Conservation (phyloP, 2,113 vertebrate species). For the Balaeniceps rex region DNA sequence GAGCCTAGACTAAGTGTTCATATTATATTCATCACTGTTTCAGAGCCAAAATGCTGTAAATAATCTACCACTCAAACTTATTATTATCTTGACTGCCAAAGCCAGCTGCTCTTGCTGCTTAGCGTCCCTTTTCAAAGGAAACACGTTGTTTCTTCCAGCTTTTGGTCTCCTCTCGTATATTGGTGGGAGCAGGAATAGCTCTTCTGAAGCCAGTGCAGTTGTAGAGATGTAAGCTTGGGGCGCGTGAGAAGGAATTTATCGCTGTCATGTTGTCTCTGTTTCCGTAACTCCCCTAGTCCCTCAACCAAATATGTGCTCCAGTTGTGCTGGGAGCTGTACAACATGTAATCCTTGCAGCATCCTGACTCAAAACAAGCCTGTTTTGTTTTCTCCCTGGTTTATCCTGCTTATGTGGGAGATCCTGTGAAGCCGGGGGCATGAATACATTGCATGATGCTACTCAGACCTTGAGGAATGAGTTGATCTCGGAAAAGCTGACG, state of each 20-base stretch:
- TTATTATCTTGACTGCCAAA: conserved; percentile 1
- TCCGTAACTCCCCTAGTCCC: not conserved
- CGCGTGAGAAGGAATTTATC: not conserved
- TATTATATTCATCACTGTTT: not conserved
- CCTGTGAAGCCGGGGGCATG: not conserved
- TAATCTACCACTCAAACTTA: not conserved
- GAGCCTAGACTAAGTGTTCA: not conserved
- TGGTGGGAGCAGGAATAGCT: not conserved
- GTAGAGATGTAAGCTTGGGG: not conserved
- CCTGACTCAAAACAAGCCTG: not conserved
- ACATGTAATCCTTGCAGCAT: not conserved
- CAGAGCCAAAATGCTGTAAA: conserved; percentile 36
- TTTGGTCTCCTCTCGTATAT: not conserved
- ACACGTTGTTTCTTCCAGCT: not conserved
- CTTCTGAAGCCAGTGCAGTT: not conserved
- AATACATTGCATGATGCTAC: not conserved
- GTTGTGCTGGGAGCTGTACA: not conserved
- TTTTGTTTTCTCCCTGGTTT: not conserved
- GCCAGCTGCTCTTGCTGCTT: not conserved
- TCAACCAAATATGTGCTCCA: not conserved
- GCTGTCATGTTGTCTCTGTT: not conserved
- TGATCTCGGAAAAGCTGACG: not conserved
- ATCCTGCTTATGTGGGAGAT: not conserved
- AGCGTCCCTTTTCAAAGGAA: not conserved
- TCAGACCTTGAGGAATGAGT: not conserved